phyloP scores from a whole-genome alignment of 2,113 vertebrate species.

The Macrotus californicus region DNA sequence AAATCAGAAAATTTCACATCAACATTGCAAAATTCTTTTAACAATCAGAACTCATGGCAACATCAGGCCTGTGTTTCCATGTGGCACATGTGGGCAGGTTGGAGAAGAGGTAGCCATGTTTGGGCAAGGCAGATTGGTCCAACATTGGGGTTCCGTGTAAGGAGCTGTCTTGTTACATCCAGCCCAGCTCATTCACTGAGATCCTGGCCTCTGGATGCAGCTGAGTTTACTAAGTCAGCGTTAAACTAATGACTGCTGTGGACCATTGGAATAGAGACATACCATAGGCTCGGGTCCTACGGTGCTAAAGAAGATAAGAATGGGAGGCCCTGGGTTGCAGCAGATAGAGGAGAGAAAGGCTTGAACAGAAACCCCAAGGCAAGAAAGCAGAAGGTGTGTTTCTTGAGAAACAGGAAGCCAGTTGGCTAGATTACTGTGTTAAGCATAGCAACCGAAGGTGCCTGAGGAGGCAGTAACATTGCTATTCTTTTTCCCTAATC shows the following conservation, averaged over 20 bases:
- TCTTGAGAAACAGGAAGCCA: neutral
- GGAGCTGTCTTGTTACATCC: neutral
- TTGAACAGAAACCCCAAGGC: neutral
- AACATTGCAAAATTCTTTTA: neutral
- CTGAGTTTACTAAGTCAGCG: neutral
- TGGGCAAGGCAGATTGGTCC: neutral
- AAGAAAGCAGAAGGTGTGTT: neutral
- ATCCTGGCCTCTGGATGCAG: neutral
- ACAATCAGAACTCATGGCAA: neutral
- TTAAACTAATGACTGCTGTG: neutral
- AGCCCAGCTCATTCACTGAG: neutral
- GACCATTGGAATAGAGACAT: neutral
- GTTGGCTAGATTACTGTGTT: neutral
- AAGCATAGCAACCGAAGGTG: neutral
- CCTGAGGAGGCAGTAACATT: neutral
- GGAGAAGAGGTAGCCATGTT: neutral
- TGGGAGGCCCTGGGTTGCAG: neutral
- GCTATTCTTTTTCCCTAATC: neutral
- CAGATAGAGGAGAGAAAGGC: accelerated
- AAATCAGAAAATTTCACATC: neutral
- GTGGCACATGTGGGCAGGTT: neutral
- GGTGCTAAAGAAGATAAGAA: neutral
- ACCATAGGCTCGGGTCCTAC: neutral
- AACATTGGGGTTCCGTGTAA: accelerated
- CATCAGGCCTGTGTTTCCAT: no score